phyloP scores from a whole-genome alignment of 1,140 invertebrate genomes.

The Thalassaphorura encarpata region DNA sequence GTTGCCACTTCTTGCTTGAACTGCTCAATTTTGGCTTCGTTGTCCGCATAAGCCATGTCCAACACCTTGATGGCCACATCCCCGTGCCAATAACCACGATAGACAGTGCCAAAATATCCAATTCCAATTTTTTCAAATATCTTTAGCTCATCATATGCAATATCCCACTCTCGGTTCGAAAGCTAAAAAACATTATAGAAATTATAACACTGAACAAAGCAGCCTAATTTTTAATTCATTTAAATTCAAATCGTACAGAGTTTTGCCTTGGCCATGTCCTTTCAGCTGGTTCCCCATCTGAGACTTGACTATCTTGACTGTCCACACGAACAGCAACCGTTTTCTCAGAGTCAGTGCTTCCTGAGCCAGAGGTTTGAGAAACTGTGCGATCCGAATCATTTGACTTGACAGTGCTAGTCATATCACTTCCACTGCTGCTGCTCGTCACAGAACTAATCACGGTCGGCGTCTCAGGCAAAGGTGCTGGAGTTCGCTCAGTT shows the following conservation, averaged over 20 bases:
- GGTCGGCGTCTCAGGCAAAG: conserved; percentile 42
- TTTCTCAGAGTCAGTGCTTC: conserved; percentile 70
- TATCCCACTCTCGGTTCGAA: conserved; percentile 94
- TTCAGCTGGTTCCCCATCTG: conserved; percentile 41
- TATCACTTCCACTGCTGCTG: conserved; percentile 35
- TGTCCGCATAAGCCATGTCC: conserved; percentile 84
- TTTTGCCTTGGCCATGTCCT: conserved; percentile 74
- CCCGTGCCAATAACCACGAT: conserved; percentile 94
- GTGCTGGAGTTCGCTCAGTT: background rate
- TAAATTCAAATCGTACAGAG: conserved; percentile 43
- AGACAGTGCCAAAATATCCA: conserved; percentile 89
- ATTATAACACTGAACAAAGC: background rate
- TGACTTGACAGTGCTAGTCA: conserved; percentile 60
- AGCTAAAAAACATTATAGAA: conserved; percentile 44
- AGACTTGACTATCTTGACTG: conserved; percentile 75
- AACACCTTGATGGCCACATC: conserved; percentile 97
- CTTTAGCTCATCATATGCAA: conserved; percentile 85
- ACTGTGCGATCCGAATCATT: conserved; percentile 78
- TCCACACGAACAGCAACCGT: conserved; percentile 65
- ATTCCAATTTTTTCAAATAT: conserved; percentile 78
- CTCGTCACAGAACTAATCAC: conserved; percentile 1
- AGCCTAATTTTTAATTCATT: too few species aligned
- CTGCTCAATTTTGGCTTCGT: conserved; percentile 81
- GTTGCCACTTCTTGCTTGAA: conserved; percentile 92
- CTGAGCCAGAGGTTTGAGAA: conserved; percentile 54